These are phyloP conservation scores for Noctilio leporinus DNA, from an alignment of 2,113 vertebrate genomes.

Conservation along the genomic window DNA sequence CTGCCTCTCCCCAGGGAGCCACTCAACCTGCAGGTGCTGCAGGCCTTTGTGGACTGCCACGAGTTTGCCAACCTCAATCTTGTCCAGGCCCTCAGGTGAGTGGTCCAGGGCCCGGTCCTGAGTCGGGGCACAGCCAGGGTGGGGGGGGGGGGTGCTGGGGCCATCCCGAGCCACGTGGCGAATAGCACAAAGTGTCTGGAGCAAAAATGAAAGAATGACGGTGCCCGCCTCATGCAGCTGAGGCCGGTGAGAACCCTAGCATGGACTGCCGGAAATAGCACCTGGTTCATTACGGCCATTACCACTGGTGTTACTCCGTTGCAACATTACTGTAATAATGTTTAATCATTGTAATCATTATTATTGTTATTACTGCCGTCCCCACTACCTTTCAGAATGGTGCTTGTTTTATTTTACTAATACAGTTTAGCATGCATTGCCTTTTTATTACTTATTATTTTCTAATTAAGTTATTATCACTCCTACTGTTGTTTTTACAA, in stretches of 20 bases:
- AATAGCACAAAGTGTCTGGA: not conserved
- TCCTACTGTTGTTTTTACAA: not conserved
- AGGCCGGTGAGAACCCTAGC: accelerated
- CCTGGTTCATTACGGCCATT: accelerated
- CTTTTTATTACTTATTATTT: not conserved
- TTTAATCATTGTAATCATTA: not conserved
- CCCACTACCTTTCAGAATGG: not conserved
- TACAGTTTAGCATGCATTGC: not conserved
- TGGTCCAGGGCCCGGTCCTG: accelerated
- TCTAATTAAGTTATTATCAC: not conserved
- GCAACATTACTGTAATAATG: not conserved
- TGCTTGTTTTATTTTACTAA: not conserved
- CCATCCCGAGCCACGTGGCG: accelerated
- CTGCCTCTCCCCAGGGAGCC: conserved; percentile 81
- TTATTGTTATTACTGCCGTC: accelerated
- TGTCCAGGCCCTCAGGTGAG: conserved; percentile 94
- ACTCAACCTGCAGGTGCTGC: conserved; percentile 88
- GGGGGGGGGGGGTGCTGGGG: accelerated
- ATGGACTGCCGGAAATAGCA: not conserved
- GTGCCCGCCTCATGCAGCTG: accelerated
- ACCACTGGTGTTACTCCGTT: accelerated
- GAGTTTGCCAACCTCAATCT: conserved; percentile 93
- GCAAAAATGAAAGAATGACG: too few species aligned
- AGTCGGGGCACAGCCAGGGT: not conserved
- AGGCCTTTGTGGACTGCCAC: conserved; percentile 93